Base-by-base conservation (phyloP, 2,113 vertebrate genomes). In the Grammomys dolichurus region DNA sequence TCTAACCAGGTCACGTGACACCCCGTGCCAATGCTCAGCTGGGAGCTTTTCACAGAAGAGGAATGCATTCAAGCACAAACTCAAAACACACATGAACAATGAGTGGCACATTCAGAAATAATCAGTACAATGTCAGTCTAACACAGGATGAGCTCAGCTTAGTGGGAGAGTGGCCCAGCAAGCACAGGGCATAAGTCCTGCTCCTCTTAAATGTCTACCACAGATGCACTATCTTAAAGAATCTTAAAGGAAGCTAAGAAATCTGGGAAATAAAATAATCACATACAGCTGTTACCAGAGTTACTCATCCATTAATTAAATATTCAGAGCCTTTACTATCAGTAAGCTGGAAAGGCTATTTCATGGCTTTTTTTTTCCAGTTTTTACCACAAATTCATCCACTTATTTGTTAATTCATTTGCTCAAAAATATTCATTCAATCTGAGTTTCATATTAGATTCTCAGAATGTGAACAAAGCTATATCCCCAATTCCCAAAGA, bases 241-340 rank as follows among this genome's bases (percentile, higher is more conserved):
- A 5, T 31, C 36, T 75, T n/a, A 46, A 90, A 90, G 43, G 11
- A 96, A 89, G 70, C 22, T 78, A n/a, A 87, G 36, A 85, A 93
- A 91, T 67, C 51, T 46, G 43, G 51, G 70, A 24, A 63, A 36
- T 92, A 89, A 88, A 91, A n/a, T 63, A 31, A 85, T 10, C 89
- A 75, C 20, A 67, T 10, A 7, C 6, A 69, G 16, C 31, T 70
- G 16, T 33, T 89, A 76, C 51, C n/a, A 80, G 9, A 17, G 86
- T 16, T 43, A 82, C 22, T n/a, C n/a, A n/a, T 54, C 56, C 77
- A 90, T 33, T 90, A 58, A 85, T 67, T 77, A 94, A 65, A 65
- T 58, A 94, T 60, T 87, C 70, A 92, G 16, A 77, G n/a, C 0
- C 51, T 90, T 85, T 33, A 46, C 56, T 90, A 70, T 65, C 63